phyloP scores from a whole-genome alignment of 2,797 vertebrate genomes.

The Chaunax sp. region DNA sequence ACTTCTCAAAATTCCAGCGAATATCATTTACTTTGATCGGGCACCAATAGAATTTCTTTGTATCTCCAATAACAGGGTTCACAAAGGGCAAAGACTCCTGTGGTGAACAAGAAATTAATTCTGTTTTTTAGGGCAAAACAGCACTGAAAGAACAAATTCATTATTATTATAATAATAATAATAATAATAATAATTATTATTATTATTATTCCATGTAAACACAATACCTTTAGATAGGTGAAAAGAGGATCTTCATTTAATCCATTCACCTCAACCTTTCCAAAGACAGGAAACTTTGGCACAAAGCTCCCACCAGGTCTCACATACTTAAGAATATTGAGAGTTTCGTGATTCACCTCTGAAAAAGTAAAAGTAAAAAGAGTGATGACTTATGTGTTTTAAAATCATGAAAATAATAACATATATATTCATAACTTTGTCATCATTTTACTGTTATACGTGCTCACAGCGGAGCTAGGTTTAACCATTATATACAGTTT shows the following conservation, averaged over 20 bases:
- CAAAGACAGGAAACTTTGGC: slow-evolving; percentile 85
- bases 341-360: slow-evolving; percentile 85
- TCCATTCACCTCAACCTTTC: slow-evolving; percentile 85
- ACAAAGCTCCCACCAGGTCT: slow-evolving; percentile 84
- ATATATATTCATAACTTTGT: background rate
- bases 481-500: slow-evolving; percentile 1
- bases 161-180: background rate
- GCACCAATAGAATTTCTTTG: slow-evolving; percentile 84
- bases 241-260: slow-evolving; percentile 83
- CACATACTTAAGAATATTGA: slow-evolving; percentile 82
- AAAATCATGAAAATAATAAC: slow-evolving; percentile 2
- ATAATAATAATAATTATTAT: background rate
- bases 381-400: background rate
- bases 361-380: slow-evolving; percentile 17
- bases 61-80: slow-evolving; percentile 84
- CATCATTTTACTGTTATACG: background rate
- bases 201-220: background rate
- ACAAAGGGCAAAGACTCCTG: slow-evolving; percentile 83
- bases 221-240: slow-evolving; percentile 82
- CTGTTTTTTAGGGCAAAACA: slow-evolving; percentile 3
- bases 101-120: background rate
- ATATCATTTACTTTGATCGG: slow-evolving; percentile 85
- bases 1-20: slow-evolving; percentile 89
- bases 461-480: background rate
- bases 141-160: background rate